A percentile compares a stretch with the other conserved stretches of the same genome.
These are phyloP conservation scores for Drosophila pachea DNA, from an alignment of 1,140 invertebrate genomes.

Conservation along the genomic window DNA sequence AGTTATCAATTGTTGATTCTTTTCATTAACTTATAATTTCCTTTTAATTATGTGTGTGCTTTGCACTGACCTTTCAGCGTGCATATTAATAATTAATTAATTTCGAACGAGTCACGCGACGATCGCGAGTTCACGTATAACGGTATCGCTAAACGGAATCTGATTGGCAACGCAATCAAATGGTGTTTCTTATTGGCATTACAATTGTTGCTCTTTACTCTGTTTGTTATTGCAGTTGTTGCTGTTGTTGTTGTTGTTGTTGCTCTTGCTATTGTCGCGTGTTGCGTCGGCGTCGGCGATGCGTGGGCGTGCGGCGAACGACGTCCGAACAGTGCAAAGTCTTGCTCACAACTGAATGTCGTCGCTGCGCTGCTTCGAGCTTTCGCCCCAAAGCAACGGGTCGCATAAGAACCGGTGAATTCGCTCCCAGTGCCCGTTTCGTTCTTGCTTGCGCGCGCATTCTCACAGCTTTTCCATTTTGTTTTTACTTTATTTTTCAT, in stretches of 20 bases:
- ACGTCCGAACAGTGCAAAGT: conserved; percentile 57
- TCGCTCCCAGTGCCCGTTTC: conserved; percentile 4
- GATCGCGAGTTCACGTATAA: conserved; percentile 42
- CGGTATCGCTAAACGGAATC: conserved; percentile 7
- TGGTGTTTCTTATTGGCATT: conserved; percentile 6
- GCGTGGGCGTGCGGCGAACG: conserved; percentile 35
- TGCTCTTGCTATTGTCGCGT: conserved; percentile 41
- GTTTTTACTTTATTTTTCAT: conserved; percentile 68
- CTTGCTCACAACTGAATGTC: conserved; percentile 52
- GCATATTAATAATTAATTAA: conserved; percentile 43
- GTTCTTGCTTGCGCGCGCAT: conserved; percentile 31
- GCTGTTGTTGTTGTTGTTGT: conserved; percentile 15
- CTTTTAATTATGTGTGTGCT: conserved; percentile 41
- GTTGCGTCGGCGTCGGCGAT: conserved; percentile 36
- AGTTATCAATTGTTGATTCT: conserved; percentile 39
- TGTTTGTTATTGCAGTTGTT: neutral
- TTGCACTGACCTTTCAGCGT: conserved; percentile 15
- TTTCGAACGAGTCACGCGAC: conserved; percentile 57
- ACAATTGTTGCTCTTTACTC: conserved; percentile 21
- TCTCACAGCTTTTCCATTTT: conserved; percentile 61
- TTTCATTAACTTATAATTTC: neutral
- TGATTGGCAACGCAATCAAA: conserved; percentile 34
- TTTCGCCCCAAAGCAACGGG: conserved; percentile 11
- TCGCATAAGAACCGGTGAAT: conserved; percentile 35
- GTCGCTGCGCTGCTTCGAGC: conserved; percentile 33